phyloP scores from a whole-genome alignment of 2,888 invertebrate genomes.

The Anodontia alba region DNA sequence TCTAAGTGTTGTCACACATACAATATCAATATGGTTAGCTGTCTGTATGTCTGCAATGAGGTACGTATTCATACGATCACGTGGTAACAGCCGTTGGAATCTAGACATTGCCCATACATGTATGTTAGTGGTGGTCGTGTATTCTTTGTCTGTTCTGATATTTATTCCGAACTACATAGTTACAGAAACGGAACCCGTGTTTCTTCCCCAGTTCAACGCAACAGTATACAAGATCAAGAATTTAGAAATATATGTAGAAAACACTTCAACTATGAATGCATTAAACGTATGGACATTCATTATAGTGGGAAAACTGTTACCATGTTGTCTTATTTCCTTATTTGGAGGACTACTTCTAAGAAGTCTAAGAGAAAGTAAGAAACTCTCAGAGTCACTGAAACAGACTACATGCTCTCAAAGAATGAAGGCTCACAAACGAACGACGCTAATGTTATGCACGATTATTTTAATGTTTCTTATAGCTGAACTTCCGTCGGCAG shows the following conservation, averaged over 20 bases:
- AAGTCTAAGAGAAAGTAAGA: slow-evolving; percentile 81
- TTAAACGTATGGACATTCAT: slow-evolving; percentile 95
- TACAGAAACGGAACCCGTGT: slow-evolving; percentile 54
- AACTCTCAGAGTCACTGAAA: slow-evolving; percentile 69
- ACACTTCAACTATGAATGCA: slow-evolving; percentile 43
- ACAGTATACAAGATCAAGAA: slow-evolving; percentile 65
- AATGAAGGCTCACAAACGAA: slow-evolving; percentile 87
- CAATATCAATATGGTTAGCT: slow-evolving; percentile 96
- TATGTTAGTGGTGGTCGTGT: slow-evolving; percentile 88
- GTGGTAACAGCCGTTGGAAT: slow-evolving; percentile 59
- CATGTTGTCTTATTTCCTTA: slow-evolving; percentile 94
- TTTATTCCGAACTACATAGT: slow-evolving; percentile 78
- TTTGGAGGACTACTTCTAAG: slow-evolving; percentile 85
- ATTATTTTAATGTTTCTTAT: slow-evolving; percentile 91
- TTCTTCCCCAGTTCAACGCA: slow-evolving; percentile 39
- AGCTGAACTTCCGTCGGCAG: slow-evolving; percentile 94
- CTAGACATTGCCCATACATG: slow-evolving; percentile 45
- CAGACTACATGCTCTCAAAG: slow-evolving; percentile 64
- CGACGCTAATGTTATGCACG: slow-evolving; percentile 94
- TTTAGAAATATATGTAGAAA: slow-evolving; percentile 45
- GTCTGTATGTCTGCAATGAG: slow-evolving; percentile 97
- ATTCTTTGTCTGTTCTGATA: slow-evolving; percentile 68
- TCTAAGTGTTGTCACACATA: slow-evolving; percentile 94
- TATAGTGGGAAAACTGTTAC: slow-evolving; percentile 95
- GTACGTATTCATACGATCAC: slow-evolving; percentile 65